These are phyloP conservation scores for Nothoprocta pentlandii DNA, from an alignment of 2,113 vertebrate species.

Conservation along the genomic window DNA sequence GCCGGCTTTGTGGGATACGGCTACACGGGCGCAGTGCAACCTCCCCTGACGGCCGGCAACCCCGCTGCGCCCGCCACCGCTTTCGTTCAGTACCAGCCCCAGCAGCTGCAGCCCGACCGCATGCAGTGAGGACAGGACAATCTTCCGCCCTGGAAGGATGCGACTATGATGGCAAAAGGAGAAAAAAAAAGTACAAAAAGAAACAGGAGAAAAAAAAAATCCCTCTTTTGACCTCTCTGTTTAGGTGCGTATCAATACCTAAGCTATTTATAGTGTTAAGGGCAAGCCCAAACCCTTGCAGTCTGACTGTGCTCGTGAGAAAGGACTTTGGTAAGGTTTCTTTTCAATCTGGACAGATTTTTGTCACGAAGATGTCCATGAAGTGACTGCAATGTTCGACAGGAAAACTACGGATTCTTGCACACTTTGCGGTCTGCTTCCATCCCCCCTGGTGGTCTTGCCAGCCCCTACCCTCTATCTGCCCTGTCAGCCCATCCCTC, in stretches of 20 bases:
- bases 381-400: slow-evolving; percentile 50
- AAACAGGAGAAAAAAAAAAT: not conserved
- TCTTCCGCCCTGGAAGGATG: not conserved
- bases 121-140: slow-evolving; percentile 84
- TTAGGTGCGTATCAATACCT: slow-evolving; percentile 67
- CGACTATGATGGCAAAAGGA: not conserved
- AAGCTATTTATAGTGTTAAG: slow-evolving; percentile 75
- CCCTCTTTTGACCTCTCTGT: not conserved
- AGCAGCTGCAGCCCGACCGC: slow-evolving; percentile 92
- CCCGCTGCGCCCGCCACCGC: slow-evolving; percentile 75
- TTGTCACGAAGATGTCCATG: slow-evolving; percentile 1
- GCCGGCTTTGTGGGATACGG: slow-evolving; percentile 86
- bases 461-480: not conserved
- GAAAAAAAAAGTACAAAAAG: not conserved
- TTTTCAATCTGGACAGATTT: slow-evolving; percentile 14
- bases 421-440: slow-evolving; percentile 46
- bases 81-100: slow-evolving; percentile 90
- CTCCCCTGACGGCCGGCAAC: slow-evolving; percentile 74
- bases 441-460: slow-evolving; percentile 28
- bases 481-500: slow-evolving; percentile 19
- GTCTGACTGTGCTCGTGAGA: slow-evolving; percentile 42
- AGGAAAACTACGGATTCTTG: slow-evolving; percentile 65
- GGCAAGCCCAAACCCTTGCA: slow-evolving; percentile 17
- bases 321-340: slow-evolving; percentile 57
- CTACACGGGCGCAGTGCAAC: slow-evolving; percentile 83